Conservation (phyloP, 37 sponge, comb jelly and placozoan species). For the Halichondria panicea region DNA sequence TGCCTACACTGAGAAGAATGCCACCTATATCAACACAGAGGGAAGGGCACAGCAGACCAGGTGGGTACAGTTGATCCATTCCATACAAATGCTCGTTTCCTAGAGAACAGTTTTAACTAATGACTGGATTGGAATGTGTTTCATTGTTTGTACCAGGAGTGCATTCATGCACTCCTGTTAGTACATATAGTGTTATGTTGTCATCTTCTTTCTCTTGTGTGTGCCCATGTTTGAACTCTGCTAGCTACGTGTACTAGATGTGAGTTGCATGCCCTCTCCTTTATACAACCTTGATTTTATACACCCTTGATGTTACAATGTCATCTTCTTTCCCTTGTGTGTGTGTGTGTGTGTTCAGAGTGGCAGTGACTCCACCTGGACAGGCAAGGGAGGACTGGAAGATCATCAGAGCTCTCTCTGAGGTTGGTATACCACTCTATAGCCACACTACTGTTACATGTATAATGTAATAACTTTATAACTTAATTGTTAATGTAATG, state of each 20-base stretch:
- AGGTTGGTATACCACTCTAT: constrained; percentile 43
- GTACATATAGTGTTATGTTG: constrained; percentile 1
- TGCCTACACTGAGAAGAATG: constrained; percentile 97
- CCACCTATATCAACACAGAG: constrained; percentile 97
- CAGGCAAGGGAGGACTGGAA: constrained; percentile 97
- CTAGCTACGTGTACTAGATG: neutral
- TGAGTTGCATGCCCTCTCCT: neutral
- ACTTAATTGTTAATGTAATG: neutral
- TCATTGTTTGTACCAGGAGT: too few species aligned
- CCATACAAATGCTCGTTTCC: neutral
- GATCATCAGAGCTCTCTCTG: constrained; percentile 93
- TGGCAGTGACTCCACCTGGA: constrained; percentile 97
- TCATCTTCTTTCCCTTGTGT: too few species aligned
- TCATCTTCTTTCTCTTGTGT: neutral
- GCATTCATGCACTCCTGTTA: too few species aligned
- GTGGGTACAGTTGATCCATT: constrained; percentile 17
- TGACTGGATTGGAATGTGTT: neutral
- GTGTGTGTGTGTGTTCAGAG: constrained; percentile 28
- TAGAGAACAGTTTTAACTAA: neutral
- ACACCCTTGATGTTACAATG: too few species aligned
- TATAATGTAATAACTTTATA: neutral
- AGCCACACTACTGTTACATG: too few species aligned
- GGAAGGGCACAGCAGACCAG: constrained; percentile 92
- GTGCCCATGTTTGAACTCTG: neutral
- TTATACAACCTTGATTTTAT: too few species aligned